phyloP scores from a whole-genome alignment of 2,797 vertebrate genomes.

The Chaetophractus vellerosus region DNA sequence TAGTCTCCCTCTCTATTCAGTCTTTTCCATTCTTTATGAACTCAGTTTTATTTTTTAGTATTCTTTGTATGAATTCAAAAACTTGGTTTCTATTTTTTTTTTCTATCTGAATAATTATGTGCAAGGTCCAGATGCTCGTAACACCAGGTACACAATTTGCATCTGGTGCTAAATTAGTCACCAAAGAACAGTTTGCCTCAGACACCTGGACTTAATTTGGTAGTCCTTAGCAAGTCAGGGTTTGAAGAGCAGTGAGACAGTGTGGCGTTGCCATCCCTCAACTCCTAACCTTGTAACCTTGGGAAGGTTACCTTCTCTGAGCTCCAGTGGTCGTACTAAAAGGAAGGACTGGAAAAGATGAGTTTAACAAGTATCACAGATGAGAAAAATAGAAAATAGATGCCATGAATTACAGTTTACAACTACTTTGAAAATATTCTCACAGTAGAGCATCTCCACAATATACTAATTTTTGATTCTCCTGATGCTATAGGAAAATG shows the following conservation, averaged over 20 bases:
- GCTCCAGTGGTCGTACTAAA: not conserved
- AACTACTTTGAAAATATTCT: conserved; percentile 73
- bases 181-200: not conserved
- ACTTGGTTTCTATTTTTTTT: conserved; percentile 34
- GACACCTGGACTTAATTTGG: not conserved
- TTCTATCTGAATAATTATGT: conserved; percentile 17
- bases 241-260: not conserved
- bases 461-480: conserved; percentile 72
- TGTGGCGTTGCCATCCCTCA: not conserved
- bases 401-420: conserved; percentile 73
- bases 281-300: not conserved
- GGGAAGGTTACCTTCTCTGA: not conserved
- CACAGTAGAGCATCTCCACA: conserved; percentile 58
- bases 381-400: conserved; percentile 71
- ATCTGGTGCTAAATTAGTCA: conserved; percentile 40
- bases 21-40: conserved; percentile 64
- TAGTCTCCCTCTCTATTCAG: conserved; percentile 20
- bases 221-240: not conserved
- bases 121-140: not conserved
- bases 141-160: not conserved
- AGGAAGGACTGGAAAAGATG: not conserved
- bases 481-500: conserved; percentile 72
- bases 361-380: not conserved
- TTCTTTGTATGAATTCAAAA: conserved; percentile 33
- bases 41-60: conserved; percentile 57